Percentiles rank a stretch among this genome's conserved stretches.
Evolutionary conservation across 2,113 vertebrate genomes (phyloP).

Genomic region (Talpa occidentalis): DNA sequence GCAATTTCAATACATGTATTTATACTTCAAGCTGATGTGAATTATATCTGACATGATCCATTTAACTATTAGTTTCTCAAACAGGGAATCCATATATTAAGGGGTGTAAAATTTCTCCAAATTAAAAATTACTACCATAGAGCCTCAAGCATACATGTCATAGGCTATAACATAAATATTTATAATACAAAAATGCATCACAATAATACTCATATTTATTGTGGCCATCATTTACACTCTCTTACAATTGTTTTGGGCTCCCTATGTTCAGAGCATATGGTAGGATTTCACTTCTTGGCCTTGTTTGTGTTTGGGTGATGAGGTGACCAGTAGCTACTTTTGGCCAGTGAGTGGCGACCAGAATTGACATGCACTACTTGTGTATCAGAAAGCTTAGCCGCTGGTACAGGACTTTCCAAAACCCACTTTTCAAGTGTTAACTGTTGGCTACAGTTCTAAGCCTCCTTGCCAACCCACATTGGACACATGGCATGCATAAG

Average conservation of each 20-base stretch:
- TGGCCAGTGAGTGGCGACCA: neutral
- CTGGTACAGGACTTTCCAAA: conserved; percentile 32
- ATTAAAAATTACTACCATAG: neutral
- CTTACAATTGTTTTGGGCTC: neutral
- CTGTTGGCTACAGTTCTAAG: neutral
- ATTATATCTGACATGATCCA: neutral
- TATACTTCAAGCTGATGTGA: neutral
- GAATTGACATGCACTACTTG: neutral
- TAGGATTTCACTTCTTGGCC: neutral
- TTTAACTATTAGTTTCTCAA: conserved; percentile 19
- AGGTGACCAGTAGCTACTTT: neutral
- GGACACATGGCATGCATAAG: neutral
- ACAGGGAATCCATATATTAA: neutral
- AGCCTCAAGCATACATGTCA: neutral
- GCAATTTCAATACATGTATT: neutral
- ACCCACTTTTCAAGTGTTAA: conserved; percentile 14
- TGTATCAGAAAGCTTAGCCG: neutral
- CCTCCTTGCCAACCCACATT: neutral
- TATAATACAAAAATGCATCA: neutral
- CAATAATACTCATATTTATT: neutral
- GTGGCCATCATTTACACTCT: neutral
- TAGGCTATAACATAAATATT: neutral
- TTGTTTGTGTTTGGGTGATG: neutral
- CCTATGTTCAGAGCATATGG: neutral
- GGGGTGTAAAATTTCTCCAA: neutral